These are phyloP conservation scores for Chrysogorgia sp. DNA, from an alignment of 92 coral and sea anemone species.

Conservation along the genomic window DNA sequence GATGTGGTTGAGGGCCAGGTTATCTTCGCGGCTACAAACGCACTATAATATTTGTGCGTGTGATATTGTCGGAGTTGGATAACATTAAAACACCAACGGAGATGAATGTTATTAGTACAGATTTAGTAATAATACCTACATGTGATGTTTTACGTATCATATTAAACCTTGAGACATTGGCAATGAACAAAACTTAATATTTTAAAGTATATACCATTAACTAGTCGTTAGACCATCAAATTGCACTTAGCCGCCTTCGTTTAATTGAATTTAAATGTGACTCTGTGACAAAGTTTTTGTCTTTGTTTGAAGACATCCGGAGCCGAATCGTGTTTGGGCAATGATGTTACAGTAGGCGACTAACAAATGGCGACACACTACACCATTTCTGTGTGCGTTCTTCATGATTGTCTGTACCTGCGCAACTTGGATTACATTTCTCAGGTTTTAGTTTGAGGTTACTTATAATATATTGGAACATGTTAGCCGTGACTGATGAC, in stretches of 20 bases:
- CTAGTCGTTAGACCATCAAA: conserved; percentile 5
- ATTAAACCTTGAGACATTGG: too few species aligned
- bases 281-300: neutral
- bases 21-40: neutral
- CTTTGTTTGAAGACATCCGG: neutral
- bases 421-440: neutral
- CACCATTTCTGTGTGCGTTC: neutral
- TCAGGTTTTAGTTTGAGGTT: neutral
- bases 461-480: neutral
- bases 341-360: neutral
- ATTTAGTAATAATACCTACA: neutral
- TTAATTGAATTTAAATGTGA: neutral
- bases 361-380: neutral
- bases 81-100: neutral
- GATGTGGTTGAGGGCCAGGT: neutral
- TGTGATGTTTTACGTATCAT: too few species aligned
- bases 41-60: too few species aligned
- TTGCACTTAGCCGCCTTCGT: neutral
- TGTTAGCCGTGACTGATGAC: neutral
- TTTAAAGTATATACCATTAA: neutral
- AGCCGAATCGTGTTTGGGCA: neutral
- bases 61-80: too few species aligned
- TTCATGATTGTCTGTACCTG: neutral
- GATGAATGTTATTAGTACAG: neutral
- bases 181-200: neutral